These are phyloP conservation scores for Lasiommata megera DNA, from an alignment of 2,888 invertebrate species.

Conservation along the genomic window DNA sequence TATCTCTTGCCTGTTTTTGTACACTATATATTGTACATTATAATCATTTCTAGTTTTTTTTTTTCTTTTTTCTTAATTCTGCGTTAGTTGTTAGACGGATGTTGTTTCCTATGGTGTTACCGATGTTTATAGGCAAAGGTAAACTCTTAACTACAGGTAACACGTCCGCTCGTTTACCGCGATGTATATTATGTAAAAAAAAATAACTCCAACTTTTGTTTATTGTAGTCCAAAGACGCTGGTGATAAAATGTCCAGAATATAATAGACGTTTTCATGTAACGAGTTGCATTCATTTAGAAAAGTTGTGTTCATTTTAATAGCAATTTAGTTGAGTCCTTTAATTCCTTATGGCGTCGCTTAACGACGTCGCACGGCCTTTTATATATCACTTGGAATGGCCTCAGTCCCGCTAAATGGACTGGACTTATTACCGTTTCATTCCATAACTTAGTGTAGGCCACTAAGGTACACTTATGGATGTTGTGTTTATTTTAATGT, in stretches of 20 bases:
- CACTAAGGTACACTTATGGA: not conserved
- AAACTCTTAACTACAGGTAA: too few relatives aligned
- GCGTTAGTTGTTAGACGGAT: too few relatives aligned
- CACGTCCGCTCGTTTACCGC: too few relatives aligned
- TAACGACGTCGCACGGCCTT: slow-evolving; percentile 16
- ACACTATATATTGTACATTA: too few relatives aligned
- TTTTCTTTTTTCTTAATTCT: too few relatives aligned
- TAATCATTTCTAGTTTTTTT: too few relatives aligned
- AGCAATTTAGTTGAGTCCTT: slow-evolving; percentile 20
- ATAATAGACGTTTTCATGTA: not conserved
- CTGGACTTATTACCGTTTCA: slow-evolving; percentile 1
- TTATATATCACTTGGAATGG: slow-evolving; percentile 22
- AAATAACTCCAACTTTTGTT: too few relatives aligned
- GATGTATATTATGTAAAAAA: too few relatives aligned
- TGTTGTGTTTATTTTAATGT: not conserved
- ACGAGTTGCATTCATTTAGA: slow-evolving; percentile 6
- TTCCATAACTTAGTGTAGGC: slow-evolving; percentile 2
- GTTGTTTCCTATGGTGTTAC: too few relatives aligned
- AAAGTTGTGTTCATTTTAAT: slow-evolving; percentile 18
- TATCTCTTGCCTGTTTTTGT: too few relatives aligned
- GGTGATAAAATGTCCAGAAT: not conserved
- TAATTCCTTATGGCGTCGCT: slow-evolving; percentile 16
- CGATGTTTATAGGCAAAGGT: too few relatives aligned
- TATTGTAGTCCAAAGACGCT: too few relatives aligned
- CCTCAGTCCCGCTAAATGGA: slow-evolving; percentile 1